These are phyloP conservation scores for Sparus aurata DNA, from an alignment of 2,797 vertebrate species.

Conservation along the genomic window DNA sequence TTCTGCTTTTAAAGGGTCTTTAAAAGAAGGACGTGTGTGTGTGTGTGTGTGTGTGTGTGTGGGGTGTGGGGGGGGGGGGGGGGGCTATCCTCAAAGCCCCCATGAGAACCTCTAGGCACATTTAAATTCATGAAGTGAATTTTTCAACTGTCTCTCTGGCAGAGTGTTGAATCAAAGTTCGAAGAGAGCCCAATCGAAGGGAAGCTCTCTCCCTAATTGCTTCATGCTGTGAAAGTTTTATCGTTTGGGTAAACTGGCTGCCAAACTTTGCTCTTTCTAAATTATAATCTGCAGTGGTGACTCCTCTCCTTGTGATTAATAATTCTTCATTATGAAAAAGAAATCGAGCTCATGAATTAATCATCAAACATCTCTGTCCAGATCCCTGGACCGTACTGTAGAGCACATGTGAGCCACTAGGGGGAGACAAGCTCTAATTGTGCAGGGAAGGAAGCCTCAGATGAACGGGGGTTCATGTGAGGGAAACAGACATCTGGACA, in stretches of 20 bases:
- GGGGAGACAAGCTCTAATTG: constrained; percentile 70
- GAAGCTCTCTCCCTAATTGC: constrained; percentile 57
- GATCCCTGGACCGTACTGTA: constrained; percentile 1
- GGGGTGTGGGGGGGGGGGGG: too few relatives aligned
- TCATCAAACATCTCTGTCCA: constrained; percentile 31
- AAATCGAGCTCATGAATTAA: constrained; percentile 45
- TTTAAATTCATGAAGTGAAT: constrained; percentile 69
- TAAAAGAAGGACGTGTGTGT: constrained; percentile 44
- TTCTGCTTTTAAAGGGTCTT: constrained; percentile 51
- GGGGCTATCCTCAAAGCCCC: constrained; percentile 54
- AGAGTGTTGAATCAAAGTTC: constrained; percentile 53
- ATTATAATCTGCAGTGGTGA: constrained; percentile 38
- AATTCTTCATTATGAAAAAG: constrained; percentile 48
- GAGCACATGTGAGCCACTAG: constrained; percentile 61
- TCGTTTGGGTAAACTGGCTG: constrained; percentile 46
- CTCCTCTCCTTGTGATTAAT: constrained; percentile 44
- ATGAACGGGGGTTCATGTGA: neutral
- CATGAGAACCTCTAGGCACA: constrained; percentile 54
- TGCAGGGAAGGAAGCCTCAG: constrained; percentile 1
- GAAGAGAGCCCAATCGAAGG: constrained; percentile 45
- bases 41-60: too few relatives aligned
- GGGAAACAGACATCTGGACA: neutral
- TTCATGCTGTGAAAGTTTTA: constrained; percentile 65
- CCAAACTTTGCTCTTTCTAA: constrained; percentile 47
- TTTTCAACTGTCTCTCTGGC: constrained; percentile 52